Evolutionary conservation across 1,140 invertebrate genomes (phyloP), one percentile per base, ranked within the genome.

Genomic region (Leptinotarsa undecemlineata): DNA sequence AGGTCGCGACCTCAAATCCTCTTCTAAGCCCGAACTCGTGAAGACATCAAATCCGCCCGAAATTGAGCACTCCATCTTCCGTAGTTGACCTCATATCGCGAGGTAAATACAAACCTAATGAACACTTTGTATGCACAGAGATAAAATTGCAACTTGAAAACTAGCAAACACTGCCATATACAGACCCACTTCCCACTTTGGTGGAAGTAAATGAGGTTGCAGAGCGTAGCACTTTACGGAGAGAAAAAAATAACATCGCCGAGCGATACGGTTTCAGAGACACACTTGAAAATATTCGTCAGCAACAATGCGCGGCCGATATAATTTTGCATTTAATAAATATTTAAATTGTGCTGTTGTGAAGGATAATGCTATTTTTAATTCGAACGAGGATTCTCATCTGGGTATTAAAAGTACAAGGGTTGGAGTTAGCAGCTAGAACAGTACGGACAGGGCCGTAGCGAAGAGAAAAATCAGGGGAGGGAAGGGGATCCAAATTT

Each of bases 81-180:
- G 21, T 42, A 68, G 68, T n/a, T 60, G 68, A 70, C 68, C 68
- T 70, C 68, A 70, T 70, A 60, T 70, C 48, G n/a, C 19, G 48
- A 70, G 68, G 68, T 70, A 70, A 70, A 70, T 70, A 70, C 48
- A 60, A 70, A 60, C 48, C 70, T 71, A 71, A 71, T 71, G 70
- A 71, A 61, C 70, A 71, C 70, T 71, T 62, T 71, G 70, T 71
- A 71, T 71, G 70, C 70, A 71, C 33, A 71, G 70, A 71, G 70
- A 71, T 71, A 63, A 63, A 63, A 62, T 63, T 71, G 70, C 15
- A 71, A 42, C 70, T 71, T 63, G 70, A 71, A 62, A 71, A 63
- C n/a, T 21, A 71, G 51, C 60, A 62, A 71, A 71, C 70, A 63
- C 60, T 60, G 48, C 26, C 33, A 15, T 68, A 68, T n/a, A 68